Evolutionary conservation across 1,140 invertebrate genomes (phyloP).

Genomic region (Halictus rubicundus): DNA sequence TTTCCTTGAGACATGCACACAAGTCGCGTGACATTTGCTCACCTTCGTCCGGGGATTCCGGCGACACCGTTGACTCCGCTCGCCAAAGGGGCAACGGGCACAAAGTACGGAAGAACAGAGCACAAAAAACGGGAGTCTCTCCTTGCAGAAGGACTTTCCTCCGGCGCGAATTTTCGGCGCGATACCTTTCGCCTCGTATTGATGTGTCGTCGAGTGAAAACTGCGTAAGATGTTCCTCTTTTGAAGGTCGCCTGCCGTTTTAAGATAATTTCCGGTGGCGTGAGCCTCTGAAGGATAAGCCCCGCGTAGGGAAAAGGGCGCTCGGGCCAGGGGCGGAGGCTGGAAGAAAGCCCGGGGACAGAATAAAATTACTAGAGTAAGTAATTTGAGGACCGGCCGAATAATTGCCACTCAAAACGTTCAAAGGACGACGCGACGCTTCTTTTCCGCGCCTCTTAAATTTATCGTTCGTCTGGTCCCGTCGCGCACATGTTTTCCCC

Average conservation of each 20-base stretch:
- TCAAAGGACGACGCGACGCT: slow-evolving; percentile 53
- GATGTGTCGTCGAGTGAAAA: slow-evolving; percentile 38
- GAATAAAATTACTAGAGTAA: slow-evolving; percentile 67
- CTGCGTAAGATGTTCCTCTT: slow-evolving; percentile 46
- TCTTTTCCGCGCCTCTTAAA: slow-evolving; percentile 34
- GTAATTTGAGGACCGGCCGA: slow-evolving; percentile 62
- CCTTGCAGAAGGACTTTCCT: slow-evolving; percentile 1
- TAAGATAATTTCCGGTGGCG: slow-evolving; percentile 47
- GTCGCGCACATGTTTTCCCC: neutral
- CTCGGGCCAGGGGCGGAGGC: neutral
- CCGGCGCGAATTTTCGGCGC: slow-evolving; percentile 4
- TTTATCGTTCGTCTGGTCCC: slow-evolving; percentile 14
- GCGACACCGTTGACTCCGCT: no score
- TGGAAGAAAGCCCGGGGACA: neutral
- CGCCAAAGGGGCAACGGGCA: neutral
- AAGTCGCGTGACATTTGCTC: neutral
- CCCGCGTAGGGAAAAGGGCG: neutral
- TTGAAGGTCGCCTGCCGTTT: slow-evolving; percentile 11
- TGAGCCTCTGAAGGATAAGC: slow-evolving; percentile 31
- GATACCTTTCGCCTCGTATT: slow-evolving; percentile 9
- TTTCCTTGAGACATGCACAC: neutral
- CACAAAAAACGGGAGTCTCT: slow-evolving; percentile 13
- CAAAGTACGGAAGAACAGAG: slow-evolving; percentile 21
- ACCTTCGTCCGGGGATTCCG: no score
- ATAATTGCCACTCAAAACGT: slow-evolving; percentile 65